These are phyloP conservation scores for Sebastes steindachneri DNA, from an alignment of 2,797 vertebrate genomes.

Conservation along the genomic window DNA sequence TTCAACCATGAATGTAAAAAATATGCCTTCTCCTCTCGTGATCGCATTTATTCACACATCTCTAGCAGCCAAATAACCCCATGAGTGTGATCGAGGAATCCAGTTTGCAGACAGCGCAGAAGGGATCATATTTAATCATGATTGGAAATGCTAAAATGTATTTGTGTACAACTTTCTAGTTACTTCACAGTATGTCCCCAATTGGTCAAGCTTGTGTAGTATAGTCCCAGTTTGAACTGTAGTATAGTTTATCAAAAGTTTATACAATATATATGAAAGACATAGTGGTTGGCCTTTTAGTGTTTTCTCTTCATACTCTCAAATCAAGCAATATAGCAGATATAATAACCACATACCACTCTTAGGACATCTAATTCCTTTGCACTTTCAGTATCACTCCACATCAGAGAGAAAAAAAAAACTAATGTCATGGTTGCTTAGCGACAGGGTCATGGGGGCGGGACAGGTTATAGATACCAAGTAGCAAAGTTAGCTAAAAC, in stretches of 20 bases:
- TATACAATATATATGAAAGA: neutral
- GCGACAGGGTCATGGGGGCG: too few relatives aligned
- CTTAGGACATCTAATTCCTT: neutral
- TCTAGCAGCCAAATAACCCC: neutral
- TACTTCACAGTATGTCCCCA: neutral
- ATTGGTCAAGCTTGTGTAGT: neutral
- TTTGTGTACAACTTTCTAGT: neutral
- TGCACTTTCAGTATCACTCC: neutral
- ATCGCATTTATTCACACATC: slow-evolving; percentile 10
- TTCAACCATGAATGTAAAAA: neutral
- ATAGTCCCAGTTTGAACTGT: neutral
- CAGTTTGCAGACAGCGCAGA: neutral
- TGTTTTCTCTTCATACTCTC: neutral
- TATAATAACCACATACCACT: too few relatives aligned
- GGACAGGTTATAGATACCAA: too few relatives aligned
- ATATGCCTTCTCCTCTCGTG: slow-evolving; percentile 10
- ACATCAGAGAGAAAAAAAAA: too few relatives aligned
- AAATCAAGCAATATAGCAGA: too few relatives aligned
- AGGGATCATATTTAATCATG: neutral
- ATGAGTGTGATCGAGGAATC: neutral
- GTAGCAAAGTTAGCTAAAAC: too few relatives aligned
- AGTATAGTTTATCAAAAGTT: neutral
- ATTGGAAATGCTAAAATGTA: neutral
- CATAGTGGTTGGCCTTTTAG: neutral
- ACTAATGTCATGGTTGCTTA: too few relatives aligned